Conservation (phyloP, 2,888 invertebrate species). For the Drosophila affinis region DNA sequence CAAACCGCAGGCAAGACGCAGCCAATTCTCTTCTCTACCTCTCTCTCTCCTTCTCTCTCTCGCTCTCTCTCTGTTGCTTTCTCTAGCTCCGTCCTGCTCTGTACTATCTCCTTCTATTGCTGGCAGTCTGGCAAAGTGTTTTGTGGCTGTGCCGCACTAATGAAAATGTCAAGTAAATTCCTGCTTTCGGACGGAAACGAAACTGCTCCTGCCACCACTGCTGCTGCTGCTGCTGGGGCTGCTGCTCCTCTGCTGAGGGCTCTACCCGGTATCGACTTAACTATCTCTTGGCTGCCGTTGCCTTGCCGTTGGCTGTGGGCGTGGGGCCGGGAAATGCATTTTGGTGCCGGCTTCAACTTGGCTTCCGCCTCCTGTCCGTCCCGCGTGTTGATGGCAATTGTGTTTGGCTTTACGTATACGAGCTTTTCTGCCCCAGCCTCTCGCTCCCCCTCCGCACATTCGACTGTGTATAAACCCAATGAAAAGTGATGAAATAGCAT, state of each 20-base stretch:
- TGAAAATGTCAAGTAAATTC: constrained; percentile 83
- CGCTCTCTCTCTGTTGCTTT: constrained; percentile 2
- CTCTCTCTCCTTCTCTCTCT: background rate
- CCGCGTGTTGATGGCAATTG: constrained; percentile 51
- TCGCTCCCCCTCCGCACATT: background rate
- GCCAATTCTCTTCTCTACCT: constrained; percentile 1
- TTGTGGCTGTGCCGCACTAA: constrained; percentile 77
- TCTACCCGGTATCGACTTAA: constrained; percentile 80
- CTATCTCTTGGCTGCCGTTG: constrained; percentile 71
- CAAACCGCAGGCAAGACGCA: constrained; percentile 63
- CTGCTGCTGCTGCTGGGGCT: background rate
- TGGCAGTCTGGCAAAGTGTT: constrained; percentile 67
- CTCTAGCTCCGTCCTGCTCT: background rate
- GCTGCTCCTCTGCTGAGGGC: constrained; percentile 11
- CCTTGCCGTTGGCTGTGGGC: constrained; percentile 36
- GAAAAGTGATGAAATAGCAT: constrained; percentile 45
- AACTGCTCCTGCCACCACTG: constrained; percentile 55
- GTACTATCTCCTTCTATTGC: constrained; percentile 1
- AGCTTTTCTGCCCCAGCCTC: constrained; percentile 9
- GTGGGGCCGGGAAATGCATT: constrained; percentile 62
- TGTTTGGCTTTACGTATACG: constrained; percentile 36
- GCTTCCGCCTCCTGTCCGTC: constrained; percentile 78
- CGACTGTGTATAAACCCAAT: constrained; percentile 31
- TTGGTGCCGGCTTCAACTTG: constrained; percentile 63
- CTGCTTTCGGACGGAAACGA: constrained; percentile 81